phyloP scores from a whole-genome alignment of 2,888 invertebrate genomes.

The Phyllotreta striolata region DNA sequence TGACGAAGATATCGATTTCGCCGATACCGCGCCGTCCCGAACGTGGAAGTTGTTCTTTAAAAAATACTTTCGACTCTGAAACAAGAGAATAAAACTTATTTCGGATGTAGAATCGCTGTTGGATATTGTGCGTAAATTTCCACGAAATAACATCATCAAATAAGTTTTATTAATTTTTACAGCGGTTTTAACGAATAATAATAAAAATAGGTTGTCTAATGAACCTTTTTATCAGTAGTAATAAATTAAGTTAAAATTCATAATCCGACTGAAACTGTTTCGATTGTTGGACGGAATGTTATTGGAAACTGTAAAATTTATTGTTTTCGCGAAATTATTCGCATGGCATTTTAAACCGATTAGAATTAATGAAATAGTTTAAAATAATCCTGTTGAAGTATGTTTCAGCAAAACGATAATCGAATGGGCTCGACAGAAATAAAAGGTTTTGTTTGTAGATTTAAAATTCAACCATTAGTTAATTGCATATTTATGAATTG shows the following conservation, averaged over 20 bases:
- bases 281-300: not conserved
- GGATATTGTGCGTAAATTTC: too few species aligned
- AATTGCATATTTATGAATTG: too few species aligned
- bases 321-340: slow-evolving; percentile 6
- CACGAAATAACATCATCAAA: not conserved
- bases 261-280: not conserved
- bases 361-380: slow-evolving; percentile 9
- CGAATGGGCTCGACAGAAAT: not conserved
- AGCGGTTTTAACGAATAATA: not conserved
- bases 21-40: slow-evolving; percentile 15
- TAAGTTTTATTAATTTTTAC: not conserved
- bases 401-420: not conserved
- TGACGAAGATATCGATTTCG: slow-evolving; percentile 24
- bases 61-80: slow-evolving; percentile 15
- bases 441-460: not conserved
- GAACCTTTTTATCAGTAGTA: not conserved
- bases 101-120: too few species aligned
- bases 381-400: not conserved
- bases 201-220: not conserved
- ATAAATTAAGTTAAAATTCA: slow-evolving; percentile 7
- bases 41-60: slow-evolving; percentile 18
- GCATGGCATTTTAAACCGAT: slow-evolving; percentile 8
- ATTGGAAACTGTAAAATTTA: slow-evolving; percentile 7
- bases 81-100: slow-evolving; percentile 8
- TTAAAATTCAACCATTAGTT: too few species aligned